These are phyloP conservation scores for Zaprionus vittiger DNA, from an alignment of 1,140 invertebrate genomes.

Conservation along the genomic window DNA sequence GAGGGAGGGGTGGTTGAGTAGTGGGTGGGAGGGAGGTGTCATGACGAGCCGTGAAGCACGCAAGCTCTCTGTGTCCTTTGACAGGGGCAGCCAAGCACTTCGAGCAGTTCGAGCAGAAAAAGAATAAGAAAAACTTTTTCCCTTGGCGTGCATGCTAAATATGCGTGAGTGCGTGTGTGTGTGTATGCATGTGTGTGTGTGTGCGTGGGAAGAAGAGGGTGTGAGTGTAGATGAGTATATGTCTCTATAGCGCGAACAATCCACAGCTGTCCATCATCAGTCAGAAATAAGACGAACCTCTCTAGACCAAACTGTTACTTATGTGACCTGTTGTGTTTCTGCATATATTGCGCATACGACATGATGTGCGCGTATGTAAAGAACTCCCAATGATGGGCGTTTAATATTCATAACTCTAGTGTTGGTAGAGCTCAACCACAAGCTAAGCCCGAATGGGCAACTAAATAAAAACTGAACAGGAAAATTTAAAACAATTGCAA, in stretches of 20 bases:
- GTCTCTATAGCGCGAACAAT: background rate
- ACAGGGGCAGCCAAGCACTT: conserved; percentile 42
- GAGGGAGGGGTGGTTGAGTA: background rate
- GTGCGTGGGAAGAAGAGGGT: background rate
- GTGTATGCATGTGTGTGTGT: background rate
- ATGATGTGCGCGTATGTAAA: background rate
- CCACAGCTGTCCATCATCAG: conserved; percentile 26
- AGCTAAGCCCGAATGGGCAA: conserved; percentile 5
- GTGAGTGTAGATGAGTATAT: background rate
- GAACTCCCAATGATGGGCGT: too few relatives aligned
- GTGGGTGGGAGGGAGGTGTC: background rate
- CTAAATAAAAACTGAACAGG: conserved; percentile 29
- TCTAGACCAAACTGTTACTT: background rate
- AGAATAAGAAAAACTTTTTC: conserved; percentile 49
- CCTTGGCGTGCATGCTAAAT: conserved; percentile 10
- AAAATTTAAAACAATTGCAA: conserved; percentile 57
- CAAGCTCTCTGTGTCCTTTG: conserved; percentile 28
- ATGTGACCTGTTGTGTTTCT: background rate
- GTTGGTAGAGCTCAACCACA: background rate
- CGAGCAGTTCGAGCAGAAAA: conserved; percentile 51
- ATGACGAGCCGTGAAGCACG: background rate
- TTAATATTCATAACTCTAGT: background rate
- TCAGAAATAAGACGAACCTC: background rate
- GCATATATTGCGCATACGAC: conserved; percentile 13
- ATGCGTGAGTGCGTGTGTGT: background rate